Conservation (phyloP, 2,888 invertebrate species). For the Myathropa florea region DNA sequence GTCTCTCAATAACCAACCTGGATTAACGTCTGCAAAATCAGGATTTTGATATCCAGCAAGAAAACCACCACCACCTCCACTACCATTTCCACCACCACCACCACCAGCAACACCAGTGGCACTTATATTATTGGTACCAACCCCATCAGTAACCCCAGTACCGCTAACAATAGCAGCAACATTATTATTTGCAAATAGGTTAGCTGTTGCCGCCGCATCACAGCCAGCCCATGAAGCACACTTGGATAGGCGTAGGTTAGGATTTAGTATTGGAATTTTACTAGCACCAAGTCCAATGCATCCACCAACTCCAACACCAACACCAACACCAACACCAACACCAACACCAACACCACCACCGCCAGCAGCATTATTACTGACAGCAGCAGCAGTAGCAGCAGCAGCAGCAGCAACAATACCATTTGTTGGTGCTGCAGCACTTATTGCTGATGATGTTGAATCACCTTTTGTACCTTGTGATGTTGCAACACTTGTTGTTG, state of each 20-base stretch:
- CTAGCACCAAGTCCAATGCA: conserved; percentile 79
- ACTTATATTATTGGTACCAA: conserved; percentile 72
- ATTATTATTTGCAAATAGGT: conserved; percentile 74
- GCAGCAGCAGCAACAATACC: conserved; percentile 24
- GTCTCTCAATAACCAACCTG: conserved; percentile 80
- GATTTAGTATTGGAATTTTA: conserved; percentile 84
- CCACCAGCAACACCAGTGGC: conserved; percentile 36
- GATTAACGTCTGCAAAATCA: conserved; percentile 82
- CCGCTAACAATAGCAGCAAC: conserved; percentile 54
- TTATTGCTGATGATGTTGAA: conserved; percentile 61
- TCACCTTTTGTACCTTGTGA: conserved; percentile 61
- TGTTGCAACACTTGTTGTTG: conserved; percentile 44
- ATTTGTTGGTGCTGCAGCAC: conserved; percentile 48
- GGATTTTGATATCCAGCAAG: conserved; percentile 76
- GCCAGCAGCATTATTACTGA: not conserved
- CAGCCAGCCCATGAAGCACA: conserved; percentile 87
- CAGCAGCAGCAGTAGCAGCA: no score
- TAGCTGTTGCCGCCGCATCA: conserved; percentile 77
- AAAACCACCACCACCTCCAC: conserved; percentile 72
- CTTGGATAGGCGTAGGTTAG: conserved; percentile 84
- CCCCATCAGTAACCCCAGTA: conserved; percentile 17
- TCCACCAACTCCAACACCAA: conserved; percentile 28
- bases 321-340: no score
- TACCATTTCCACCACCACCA: conserved; percentile 72
- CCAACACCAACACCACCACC: conserved; percentile 11